phyloP scores from a whole-genome alignment of 2,888 invertebrate species.

The Euplexia lucipara region DNA sequence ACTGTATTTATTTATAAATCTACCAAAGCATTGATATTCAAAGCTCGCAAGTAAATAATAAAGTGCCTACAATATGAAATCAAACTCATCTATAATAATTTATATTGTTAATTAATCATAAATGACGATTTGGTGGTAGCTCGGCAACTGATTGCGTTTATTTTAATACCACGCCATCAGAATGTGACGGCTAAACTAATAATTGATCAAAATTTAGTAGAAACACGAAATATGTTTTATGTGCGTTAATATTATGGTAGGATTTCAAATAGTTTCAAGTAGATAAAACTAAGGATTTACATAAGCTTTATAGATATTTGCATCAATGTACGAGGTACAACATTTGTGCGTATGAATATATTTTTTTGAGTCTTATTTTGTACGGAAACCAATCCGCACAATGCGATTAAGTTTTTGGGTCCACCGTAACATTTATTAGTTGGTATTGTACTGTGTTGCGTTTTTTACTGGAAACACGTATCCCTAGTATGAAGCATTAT shows the following conservation, averaged over 20 bases:
- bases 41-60: slow-evolving; percentile 21
- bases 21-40: slow-evolving; percentile 1
- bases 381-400: too few relatives aligned
- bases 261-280: too few relatives aligned
- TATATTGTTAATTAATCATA: slow-evolving; percentile 23
- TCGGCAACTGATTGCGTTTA: slow-evolving; percentile 13
- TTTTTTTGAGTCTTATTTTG: too few relatives aligned
- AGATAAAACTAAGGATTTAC: too few relatives aligned
- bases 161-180: slow-evolving; percentile 16
- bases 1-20: background rate
- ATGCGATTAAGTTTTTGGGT: too few relatives aligned
- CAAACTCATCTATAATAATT: slow-evolving; percentile 14
- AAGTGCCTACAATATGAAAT: slow-evolving; percentile 18
- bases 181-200: slow-evolving; percentile 1
- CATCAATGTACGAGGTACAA: too few relatives aligned
- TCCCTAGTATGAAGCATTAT: too few relatives aligned
- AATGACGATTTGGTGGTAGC: slow-evolving; percentile 1
- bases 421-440: too few relatives aligned
- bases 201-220: slow-evolving; percentile 11
- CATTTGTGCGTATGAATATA: too few relatives aligned
- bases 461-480: too few relatives aligned
- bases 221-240: background rate
- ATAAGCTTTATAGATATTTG: too few relatives aligned
- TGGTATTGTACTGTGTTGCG: too few relatives aligned
- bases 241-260: background rate